These are phyloP conservation scores for Lochmaea capreae DNA, from an alignment of 2,888 invertebrate species.

Conservation along the genomic window DNA sequence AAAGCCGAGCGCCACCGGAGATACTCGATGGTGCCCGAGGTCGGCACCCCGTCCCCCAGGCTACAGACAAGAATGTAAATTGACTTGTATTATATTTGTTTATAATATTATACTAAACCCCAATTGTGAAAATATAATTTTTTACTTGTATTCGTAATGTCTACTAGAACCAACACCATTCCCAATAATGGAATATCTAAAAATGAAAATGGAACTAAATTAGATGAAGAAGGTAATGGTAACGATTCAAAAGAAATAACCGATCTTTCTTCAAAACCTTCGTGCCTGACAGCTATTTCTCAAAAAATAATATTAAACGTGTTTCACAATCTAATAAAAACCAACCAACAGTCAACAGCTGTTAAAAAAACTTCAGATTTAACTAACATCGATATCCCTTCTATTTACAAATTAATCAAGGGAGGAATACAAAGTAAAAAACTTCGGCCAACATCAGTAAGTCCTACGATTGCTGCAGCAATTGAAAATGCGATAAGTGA, in stretches of 20 bases:
- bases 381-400: background rate
- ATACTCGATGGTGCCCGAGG: too few relatives aligned
- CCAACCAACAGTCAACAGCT: background rate
- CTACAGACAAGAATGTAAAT: too few relatives aligned
- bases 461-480: background rate
- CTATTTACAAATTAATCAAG: background rate
- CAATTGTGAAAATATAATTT: background rate
- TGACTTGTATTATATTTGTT: too few relatives aligned
- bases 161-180: background rate
- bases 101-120: too few relatives aligned
- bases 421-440: background rate
- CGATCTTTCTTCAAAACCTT: background rate
- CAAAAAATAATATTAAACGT: background rate
- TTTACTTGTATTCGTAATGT: background rate
- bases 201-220: background rate
- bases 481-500: background rate
- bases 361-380: slow-evolving; percentile 1
- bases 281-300: background rate
- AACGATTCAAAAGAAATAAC: background rate
- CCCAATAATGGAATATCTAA: background rate
- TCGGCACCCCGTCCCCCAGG: too few relatives aligned
- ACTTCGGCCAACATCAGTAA: background rate
- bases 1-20: too few relatives aligned
- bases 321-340: background rate
- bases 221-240: background rate